Evolutionary conservation across 1,140 invertebrate genomes (phyloP), one percentile per base, ranked within the genome.

Genomic region (Drosophila arizonae): DNA sequence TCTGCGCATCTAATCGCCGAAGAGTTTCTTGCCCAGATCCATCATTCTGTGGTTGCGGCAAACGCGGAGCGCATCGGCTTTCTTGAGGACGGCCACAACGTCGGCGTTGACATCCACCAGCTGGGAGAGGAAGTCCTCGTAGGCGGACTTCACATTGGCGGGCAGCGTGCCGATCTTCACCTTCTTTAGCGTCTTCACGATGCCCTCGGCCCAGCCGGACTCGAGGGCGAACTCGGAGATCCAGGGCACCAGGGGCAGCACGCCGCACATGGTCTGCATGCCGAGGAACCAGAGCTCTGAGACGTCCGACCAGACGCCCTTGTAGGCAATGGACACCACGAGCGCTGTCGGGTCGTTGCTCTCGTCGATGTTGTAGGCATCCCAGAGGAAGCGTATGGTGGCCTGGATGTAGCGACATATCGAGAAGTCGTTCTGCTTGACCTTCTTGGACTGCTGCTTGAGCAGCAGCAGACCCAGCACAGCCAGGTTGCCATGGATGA

Each of bases 241-340:
- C 97, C 97, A 98, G 1, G 97, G 96, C 52, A 97, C 94, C 51
- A 95, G 93, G 4, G 95, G 93, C 8, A 98, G 91, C 0, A 98
- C 95, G 5, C 95, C 94, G 76, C 96, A 95, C 92, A 98, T 95
- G 11, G 97, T 97, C 92, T 98, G 97, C 96, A 98, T 97, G 11
- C 97, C 97, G 21, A 98, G 92, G 92, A 97, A 98, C 97, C 97
- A 98, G 1, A 98, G 92, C 91, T 98, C 97, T 92, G 95, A 96
- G 15, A 98, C 93, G 81, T 98, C 96, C 91, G 95, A 94, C 97
- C 97, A 98, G 68, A 95, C 93, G 88, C 96, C 95, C 86, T 97
- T 97, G 91, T 98, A 98, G 11, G 94, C 93, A 93, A 96, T 96
- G 3, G 96, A 94, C 0, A 98, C 95, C 3, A 97, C 96, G 39